Conservation (phyloP, 2,888 invertebrate species). For the Trissolcus brochymenae region DNA sequence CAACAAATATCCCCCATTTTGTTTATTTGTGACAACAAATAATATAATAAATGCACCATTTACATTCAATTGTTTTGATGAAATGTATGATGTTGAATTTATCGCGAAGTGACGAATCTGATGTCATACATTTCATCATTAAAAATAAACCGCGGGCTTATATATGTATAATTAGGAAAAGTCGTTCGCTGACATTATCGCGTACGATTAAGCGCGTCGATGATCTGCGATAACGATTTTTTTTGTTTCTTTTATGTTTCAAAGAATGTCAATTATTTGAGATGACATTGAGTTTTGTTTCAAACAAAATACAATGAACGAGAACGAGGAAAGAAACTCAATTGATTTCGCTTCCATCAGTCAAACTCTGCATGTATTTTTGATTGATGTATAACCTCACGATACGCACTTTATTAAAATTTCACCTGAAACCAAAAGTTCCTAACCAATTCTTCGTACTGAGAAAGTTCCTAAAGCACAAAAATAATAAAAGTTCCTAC, state of each 20-base stretch:
- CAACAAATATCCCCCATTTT: too few relatives aligned
- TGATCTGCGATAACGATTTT: conserved; percentile 7
- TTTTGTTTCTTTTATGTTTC: neutral
- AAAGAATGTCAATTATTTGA: conserved; percentile 8
- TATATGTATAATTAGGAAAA: conserved; percentile 15
- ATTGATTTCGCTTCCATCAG: neutral
- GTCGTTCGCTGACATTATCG: conserved; percentile 31
- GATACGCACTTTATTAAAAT: neutral
- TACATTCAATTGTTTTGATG: too few relatives aligned
- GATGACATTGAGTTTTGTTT: conserved; percentile 6
- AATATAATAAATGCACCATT: too few relatives aligned
- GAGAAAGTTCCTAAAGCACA: conserved; percentile 49
- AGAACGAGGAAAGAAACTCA: conserved; percentile 2
- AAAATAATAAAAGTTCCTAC: conserved; percentile 66
- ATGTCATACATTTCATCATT: too few relatives aligned
- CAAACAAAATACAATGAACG: too few relatives aligned
- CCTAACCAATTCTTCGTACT: conserved; percentile 56
- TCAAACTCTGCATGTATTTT: too few relatives aligned
- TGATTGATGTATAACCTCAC: neutral
- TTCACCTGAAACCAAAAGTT: conserved; percentile 39
- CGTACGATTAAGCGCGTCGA: conserved; percentile 12
- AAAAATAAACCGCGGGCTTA: too few relatives aligned
- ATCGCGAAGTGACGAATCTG: too few relatives aligned
- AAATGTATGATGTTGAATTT: too few relatives aligned
- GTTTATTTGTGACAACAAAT: too few relatives aligned